Conservation (phyloP, 92 coral and sea anemone genomes). For the Epizoanthus fatuus region DNA sequence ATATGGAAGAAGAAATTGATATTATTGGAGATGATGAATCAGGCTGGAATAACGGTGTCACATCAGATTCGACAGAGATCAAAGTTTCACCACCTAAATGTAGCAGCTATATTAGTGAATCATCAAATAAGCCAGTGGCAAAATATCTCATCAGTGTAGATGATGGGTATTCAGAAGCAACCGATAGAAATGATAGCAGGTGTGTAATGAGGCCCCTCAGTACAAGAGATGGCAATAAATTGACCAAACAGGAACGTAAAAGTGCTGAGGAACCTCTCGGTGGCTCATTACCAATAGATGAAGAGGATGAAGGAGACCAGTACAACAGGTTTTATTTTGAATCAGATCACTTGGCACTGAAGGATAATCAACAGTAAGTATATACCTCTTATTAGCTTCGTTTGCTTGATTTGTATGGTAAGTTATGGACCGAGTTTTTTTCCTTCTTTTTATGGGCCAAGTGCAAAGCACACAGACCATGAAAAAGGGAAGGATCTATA, state of each 20-base stretch:
- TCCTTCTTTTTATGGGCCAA: too few relatives aligned
- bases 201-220: not conserved
- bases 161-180: not conserved
- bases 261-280: not conserved
- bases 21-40: slow-evolving; percentile 11
- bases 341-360: slow-evolving; percentile 93
- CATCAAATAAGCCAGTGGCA: not conserved
- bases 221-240: not conserved
- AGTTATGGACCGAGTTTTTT: too few relatives aligned
- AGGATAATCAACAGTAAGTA: slow-evolving; percentile 94
- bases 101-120: not conserved
- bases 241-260: not conserved
- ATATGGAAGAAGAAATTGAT: not conserved
- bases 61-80: not conserved
- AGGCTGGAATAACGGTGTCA: not conserved
- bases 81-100: not conserved
- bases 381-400: too few relatives aligned
- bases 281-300: slow-evolving; percentile 55
- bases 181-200: not conserved
- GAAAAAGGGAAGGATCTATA: too few relatives aligned
- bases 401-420: too few relatives aligned
- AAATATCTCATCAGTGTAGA: not conserved
- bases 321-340: slow-evolving; percentile 92
- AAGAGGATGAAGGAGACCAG: slow-evolving; percentile 60
- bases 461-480: too few relatives aligned